A percentile compares a stretch with the other conserved stretches of the same genome.
Conservation (phyloP, 64 coral and sea anemone genomes). For the Dendrophyllia cribrosa region DNA sequence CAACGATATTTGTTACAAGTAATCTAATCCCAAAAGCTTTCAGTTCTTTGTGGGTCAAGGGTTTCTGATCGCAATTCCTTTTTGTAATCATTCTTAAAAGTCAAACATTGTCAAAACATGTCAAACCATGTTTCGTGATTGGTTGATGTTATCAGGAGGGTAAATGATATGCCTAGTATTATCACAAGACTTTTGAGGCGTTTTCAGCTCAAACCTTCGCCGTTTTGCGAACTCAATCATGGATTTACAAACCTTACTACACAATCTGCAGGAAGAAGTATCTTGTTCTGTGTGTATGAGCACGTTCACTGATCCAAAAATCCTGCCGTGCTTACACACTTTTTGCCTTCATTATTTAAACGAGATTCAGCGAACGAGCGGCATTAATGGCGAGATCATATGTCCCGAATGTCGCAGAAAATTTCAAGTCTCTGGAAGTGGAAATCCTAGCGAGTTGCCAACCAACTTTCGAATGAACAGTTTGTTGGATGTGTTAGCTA, state of each 20-base stretch:
- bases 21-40: neutral
- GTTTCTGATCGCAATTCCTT: neutral
- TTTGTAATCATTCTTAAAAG: neutral
- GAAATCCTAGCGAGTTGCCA: too few relatives aligned
- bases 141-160: neutral
- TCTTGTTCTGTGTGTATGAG: neutral
- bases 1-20: too few relatives aligned
- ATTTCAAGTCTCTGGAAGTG: neutral
- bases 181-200: too few relatives aligned
- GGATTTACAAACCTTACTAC: neutral
- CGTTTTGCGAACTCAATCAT: neutral
- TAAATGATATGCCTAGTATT: neutral
- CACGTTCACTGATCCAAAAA: neutral
- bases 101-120: neutral
- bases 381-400: neutral
- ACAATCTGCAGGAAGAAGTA: neutral
- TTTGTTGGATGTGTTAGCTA: slow-evolving; percentile 4
- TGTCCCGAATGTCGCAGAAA: neutral
- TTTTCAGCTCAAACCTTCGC: neutral
- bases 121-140: neutral
- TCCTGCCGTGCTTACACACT: neutral
- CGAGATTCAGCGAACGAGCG: neutral
- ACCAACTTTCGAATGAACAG: neutral
- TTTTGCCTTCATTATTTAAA: neutral
- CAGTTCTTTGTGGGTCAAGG: too few relatives aligned